Conservation (phyloP, 2,113 vertebrate genomes). For the Ophthalmolycus amberensis region DNA sequence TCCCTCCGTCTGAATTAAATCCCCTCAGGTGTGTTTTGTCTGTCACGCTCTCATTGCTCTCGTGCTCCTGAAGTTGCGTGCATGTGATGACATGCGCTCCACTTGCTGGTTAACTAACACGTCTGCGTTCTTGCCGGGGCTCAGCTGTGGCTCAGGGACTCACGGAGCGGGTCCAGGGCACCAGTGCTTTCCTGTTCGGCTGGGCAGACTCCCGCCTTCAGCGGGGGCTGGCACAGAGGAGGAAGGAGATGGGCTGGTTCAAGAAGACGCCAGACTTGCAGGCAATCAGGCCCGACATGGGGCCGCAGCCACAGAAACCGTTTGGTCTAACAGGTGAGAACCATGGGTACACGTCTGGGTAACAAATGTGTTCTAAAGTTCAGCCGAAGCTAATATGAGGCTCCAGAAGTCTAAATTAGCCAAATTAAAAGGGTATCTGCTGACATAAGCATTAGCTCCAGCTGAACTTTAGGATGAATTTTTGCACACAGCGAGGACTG, state of each 20-base stretch:
- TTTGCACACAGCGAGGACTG: background rate
- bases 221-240: conserved; percentile 80
- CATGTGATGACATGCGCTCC: background rate
- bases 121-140: background rate
- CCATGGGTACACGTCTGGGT: background rate
- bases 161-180: conserved; percentile 71
- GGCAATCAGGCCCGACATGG: conserved; percentile 74
- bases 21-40: conserved; percentile 43
- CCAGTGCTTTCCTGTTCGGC: conserved; percentile 84
- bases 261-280: conserved; percentile 68
- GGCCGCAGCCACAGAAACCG: conserved; percentile 63
- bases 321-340: conserved; percentile 84
- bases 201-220: conserved; percentile 79
- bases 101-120: conserved; percentile 2
- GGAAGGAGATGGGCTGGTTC: conserved; percentile 86
- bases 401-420: background rate
- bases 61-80: background rate
- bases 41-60: background rate
- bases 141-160: conserved; percentile 80
- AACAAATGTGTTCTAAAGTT: background rate
- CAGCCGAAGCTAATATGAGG: background rate
- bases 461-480: background rate
- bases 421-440: background rate
- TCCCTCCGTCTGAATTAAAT: conserved; percentile 1
- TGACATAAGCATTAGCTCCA: background rate